These are phyloP conservation scores for Bombylius discolor DNA, from an alignment of 2,888 invertebrate species.

Conservation along the genomic window DNA sequence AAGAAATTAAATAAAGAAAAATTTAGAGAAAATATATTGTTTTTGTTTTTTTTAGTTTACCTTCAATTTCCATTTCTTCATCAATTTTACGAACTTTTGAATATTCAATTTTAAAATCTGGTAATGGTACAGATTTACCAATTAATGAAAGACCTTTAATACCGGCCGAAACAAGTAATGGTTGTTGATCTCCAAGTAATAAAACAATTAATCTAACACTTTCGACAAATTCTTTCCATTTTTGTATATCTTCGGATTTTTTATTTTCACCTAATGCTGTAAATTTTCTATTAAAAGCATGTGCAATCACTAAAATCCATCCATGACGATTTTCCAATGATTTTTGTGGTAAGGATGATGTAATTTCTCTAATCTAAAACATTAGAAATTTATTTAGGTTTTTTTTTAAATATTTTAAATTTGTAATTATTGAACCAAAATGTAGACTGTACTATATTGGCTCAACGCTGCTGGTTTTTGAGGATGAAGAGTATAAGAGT, in stretches of 20 bases:
- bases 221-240: constrained; percentile 47
- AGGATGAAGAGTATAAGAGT: too few species aligned
- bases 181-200: constrained; percentile 48
- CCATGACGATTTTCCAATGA: constrained; percentile 58
- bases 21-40: not conserved
- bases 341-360: constrained; percentile 25
- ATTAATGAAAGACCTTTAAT: constrained; percentile 60
- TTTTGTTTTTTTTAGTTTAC: not conserved
- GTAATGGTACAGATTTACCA: constrained; percentile 53
- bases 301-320: constrained; percentile 55
- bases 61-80: constrained; percentile 28
- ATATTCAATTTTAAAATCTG: constrained; percentile 36
- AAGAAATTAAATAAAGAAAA: not conserved
- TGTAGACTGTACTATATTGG: too few species aligned
- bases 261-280: constrained; percentile 29
- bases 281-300: constrained; percentile 49
- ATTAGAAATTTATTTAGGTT: not conserved
- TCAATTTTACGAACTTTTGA: constrained; percentile 16
- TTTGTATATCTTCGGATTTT: constrained; percentile 24
- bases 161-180: constrained; percentile 51
- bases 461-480: too few species aligned
- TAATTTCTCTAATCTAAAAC: constrained; percentile 22
- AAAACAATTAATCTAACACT: constrained; percentile 47
- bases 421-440: too few species aligned
- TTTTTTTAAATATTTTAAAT: too few species aligned